Evolutionary conservation across 2,888 invertebrate species (phyloP).

Genomic region (Troides aeacus): DNA sequence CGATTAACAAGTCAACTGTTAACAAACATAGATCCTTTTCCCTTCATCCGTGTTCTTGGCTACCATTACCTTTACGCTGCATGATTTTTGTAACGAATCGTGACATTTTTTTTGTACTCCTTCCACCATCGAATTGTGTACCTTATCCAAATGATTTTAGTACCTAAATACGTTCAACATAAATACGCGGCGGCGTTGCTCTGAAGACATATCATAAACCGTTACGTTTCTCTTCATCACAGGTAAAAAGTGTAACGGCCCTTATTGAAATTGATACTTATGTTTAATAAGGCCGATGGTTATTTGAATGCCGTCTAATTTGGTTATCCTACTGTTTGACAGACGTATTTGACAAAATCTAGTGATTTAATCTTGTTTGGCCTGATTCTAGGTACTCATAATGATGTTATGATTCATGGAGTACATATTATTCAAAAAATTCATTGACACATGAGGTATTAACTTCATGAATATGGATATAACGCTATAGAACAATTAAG

Average conservation of each 20-base stretch:
- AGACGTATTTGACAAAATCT: slow-evolving; percentile 48
- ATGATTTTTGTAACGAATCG: slow-evolving; percentile 43
- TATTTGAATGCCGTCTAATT: slow-evolving; percentile 14
- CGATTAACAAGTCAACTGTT: slow-evolving; percentile 71
- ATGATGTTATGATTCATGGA: too few relatives aligned
- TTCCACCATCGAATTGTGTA: slow-evolving; percentile 1
- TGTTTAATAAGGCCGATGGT: slow-evolving; percentile 29
- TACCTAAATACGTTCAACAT: not conserved
- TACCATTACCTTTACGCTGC: slow-evolving; percentile 60
- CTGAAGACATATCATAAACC: slow-evolving; percentile 40
- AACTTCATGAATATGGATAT: too few relatives aligned
- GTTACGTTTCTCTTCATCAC: slow-evolving; percentile 39
- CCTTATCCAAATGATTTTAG: slow-evolving; percentile 7
- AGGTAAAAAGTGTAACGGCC: slow-evolving; percentile 49
- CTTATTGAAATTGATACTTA: slow-evolving; percentile 52
- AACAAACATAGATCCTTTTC: slow-evolving; percentile 54
- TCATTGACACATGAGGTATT: too few relatives aligned
- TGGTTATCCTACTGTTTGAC: slow-evolving; percentile 39
- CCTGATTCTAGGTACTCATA: not conserved
- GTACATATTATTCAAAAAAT: too few relatives aligned
- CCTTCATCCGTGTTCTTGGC: slow-evolving; percentile 46
- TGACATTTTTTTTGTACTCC: slow-evolving; percentile 19
- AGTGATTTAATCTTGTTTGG: slow-evolving; percentile 14
- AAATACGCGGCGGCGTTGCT: slow-evolving; percentile 30
- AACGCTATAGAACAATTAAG: too few relatives aligned